Conservation (phyloP, 2,797 vertebrate species). For the Brachymystax lenok region DNA sequence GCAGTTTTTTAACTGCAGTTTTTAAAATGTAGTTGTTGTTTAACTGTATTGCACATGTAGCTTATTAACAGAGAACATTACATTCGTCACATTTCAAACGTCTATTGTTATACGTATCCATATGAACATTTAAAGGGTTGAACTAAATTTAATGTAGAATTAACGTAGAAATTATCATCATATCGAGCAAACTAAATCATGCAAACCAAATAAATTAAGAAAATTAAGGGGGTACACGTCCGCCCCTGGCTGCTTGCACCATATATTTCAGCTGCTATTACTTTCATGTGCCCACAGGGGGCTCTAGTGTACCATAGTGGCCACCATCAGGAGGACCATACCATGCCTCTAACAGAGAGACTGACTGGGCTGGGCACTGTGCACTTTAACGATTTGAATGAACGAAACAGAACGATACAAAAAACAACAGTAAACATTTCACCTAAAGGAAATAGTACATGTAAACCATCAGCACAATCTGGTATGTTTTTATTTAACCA, state of each 20-base stretch:
- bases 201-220: constrained; percentile 38
- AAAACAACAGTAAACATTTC: constrained; percentile 36
- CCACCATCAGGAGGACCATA: constrained; percentile 19
- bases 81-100: neutral
- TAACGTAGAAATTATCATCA: constrained; percentile 51
- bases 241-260: constrained; percentile 24
- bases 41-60: neutral
- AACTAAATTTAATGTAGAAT: constrained; percentile 46
- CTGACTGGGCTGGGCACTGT: constrained; percentile 55
- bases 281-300: constrained; percentile 83
- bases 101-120: constrained; percentile 10
- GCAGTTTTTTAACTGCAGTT: neutral
- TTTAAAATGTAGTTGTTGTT: neutral
- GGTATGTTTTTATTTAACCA: neutral
- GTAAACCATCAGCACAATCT: constrained; percentile 1
- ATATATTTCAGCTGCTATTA: constrained; percentile 45
- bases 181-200: neutral
- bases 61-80: neutral
- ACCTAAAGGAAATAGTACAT: constrained; percentile 40
- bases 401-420: constrained; percentile 64
- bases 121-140: constrained; percentile 43
- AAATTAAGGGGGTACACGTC: neutral
- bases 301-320: constrained; percentile 87
- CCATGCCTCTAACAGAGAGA: constrained; percentile 51
- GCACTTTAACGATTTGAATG: constrained; percentile 61